These are phyloP conservation scores for Neodiprion pinetum DNA, from an alignment of 1,140 invertebrate species.

Conservation along the genomic window DNA sequence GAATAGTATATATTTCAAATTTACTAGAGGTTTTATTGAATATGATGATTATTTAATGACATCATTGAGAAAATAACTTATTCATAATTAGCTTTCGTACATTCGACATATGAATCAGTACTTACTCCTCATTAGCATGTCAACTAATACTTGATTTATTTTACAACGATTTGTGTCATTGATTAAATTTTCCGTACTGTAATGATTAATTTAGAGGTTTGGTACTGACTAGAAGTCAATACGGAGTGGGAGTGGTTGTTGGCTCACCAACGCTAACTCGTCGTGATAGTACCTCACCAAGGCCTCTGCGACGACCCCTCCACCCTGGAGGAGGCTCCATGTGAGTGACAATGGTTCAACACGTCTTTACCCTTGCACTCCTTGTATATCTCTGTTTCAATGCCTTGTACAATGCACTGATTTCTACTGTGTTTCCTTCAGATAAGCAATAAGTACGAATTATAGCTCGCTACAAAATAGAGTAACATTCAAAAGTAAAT, in stretches of 20 bases:
- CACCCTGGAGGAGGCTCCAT: constrained; percentile 60
- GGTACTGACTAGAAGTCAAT: constrained; percentile 56
- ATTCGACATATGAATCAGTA: too few relatives aligned
- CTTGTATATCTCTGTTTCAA: constrained; percentile 50
- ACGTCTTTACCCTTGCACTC: constrained; percentile 49
- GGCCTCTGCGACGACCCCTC: constrained; percentile 52
- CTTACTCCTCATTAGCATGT: too few relatives aligned
- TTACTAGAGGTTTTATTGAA: too few relatives aligned
- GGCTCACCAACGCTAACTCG: constrained; percentile 55
- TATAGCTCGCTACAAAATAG: not conserved
- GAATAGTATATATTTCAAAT: too few relatives aligned
- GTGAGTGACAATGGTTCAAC: constrained; percentile 58
- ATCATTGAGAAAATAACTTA: too few relatives aligned
- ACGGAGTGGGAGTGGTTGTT: constrained; percentile 43
- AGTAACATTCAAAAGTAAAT: constrained; percentile 31
- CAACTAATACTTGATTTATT: too few relatives aligned
- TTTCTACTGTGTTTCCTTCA: constrained; percentile 35
- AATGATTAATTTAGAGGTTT: constrained; percentile 45
- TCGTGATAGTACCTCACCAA: constrained; percentile 58
- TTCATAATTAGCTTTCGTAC: too few relatives aligned
- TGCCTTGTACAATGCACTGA: constrained; percentile 46
- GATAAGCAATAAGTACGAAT: not conserved
- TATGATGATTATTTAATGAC: too few relatives aligned
- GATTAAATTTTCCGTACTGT: not conserved
- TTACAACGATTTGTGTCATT: too few relatives aligned